Percentiles rank a stretch among this genome's conserved stretches.
These are phyloP conservation scores for Spodoptera picta DNA, from an alignment of 2,888 invertebrate species.

Conservation along the genomic window DNA sequence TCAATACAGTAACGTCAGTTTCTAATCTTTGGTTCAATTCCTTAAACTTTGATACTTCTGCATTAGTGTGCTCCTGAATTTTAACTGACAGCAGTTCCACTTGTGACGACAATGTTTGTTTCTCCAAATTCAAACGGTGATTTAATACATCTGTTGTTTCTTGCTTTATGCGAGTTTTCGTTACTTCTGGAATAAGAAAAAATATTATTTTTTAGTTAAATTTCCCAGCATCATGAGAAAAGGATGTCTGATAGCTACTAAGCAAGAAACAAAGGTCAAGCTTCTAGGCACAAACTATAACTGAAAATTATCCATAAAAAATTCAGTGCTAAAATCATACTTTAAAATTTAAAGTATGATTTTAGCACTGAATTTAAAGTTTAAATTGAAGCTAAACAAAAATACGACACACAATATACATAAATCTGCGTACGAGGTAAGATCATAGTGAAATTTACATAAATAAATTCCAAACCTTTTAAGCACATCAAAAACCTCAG, in stretches of 20 bases:
- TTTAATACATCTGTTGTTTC: constrained; percentile 61
- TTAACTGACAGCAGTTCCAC: constrained; percentile 67
- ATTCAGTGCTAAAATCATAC: too few species aligned
- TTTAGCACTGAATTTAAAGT: too few species aligned
- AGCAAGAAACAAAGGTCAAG: too few species aligned
- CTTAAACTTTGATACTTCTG: constrained; percentile 65
- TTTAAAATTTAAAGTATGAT: too few species aligned
- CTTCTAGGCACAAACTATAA: too few species aligned
- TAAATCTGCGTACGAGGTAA: too few species aligned
- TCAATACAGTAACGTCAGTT: constrained; percentile 64
- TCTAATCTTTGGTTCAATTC: constrained; percentile 66
- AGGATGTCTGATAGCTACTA: too few species aligned
- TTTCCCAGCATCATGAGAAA: neutral
- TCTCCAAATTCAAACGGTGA: constrained; percentile 63
- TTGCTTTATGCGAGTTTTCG: constrained; percentile 61
- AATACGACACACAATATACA: neutral
- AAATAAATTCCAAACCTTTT: constrained; percentile 14
- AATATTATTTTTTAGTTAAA: neutral
- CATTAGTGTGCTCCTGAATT: constrained; percentile 64
- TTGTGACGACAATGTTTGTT: constrained; percentile 64
- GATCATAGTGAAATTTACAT: too few species aligned
- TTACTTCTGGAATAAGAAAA: constrained; percentile 64
- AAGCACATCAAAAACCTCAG: neutral
- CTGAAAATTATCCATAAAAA: too few species aligned
- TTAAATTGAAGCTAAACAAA: neutral